Conservation (phyloP, 2,888 invertebrate genomes). For the Camponotus fellah region DNA sequence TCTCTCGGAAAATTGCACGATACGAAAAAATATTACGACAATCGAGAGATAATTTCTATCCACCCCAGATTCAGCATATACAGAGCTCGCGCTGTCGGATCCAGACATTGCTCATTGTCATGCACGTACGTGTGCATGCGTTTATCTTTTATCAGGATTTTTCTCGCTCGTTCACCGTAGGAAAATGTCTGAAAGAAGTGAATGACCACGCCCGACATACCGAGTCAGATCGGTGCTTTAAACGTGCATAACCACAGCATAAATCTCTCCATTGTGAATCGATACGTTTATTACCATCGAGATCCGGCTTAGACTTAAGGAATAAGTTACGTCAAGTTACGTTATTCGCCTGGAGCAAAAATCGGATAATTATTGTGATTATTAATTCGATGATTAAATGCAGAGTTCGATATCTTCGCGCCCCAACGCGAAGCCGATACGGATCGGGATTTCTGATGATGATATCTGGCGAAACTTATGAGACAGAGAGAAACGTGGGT, state of each 20-base stretch:
- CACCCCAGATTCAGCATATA: constrained; percentile 21
- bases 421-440: not conserved
- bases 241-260: constrained; percentile 70
- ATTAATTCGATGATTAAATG: not conserved
- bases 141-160: constrained; percentile 81
- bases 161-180: constrained; percentile 56
- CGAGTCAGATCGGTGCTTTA: constrained; percentile 63
- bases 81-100: constrained; percentile 28
- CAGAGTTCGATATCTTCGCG: not conserved
- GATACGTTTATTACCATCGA: constrained; percentile 60
- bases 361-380: not conserved
- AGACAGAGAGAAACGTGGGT: not conserved
- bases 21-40: not conserved
- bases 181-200: constrained; percentile 66
- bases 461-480: not conserved
- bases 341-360: not conserved
- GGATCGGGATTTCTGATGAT: not conserved
- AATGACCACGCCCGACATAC: constrained; percentile 82
- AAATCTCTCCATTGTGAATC: constrained; percentile 74
- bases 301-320: constrained; percentile 2
- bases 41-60: constrained; percentile 21
- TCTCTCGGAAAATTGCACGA: not conserved
- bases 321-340: not conserved
- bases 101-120: constrained; percentile 67
- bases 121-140: constrained; percentile 62